These are phyloP conservation scores for Prochilodus magdalenae DNA, from an alignment of 2,113 vertebrate species.

Conservation along the genomic window DNA sequence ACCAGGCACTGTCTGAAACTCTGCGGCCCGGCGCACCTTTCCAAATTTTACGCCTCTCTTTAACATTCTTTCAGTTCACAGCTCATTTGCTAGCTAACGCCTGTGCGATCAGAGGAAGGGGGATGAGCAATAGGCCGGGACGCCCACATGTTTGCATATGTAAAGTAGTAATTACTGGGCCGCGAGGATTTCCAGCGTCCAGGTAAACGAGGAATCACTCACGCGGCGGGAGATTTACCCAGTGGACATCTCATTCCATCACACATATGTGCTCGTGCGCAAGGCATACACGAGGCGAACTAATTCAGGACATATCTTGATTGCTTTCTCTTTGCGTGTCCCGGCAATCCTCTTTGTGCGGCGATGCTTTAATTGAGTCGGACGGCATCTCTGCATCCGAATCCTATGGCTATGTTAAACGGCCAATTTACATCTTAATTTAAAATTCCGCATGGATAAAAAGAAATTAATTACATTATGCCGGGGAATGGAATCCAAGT, in stretches of 20 bases:
- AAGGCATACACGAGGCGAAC: conserved; percentile 53
- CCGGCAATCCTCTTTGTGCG: conserved; percentile 66
- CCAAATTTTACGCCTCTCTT: conserved; percentile 40
- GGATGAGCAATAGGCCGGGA: conserved; percentile 32
- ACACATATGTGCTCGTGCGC: conserved; percentile 27
- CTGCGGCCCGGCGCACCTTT: conserved; percentile 5
- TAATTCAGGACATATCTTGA: conserved; percentile 72
- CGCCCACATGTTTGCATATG: conserved; percentile 49
- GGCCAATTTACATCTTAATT: conserved; percentile 83
- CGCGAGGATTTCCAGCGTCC: conserved; percentile 28
- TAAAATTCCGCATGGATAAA: conserved; percentile 83
- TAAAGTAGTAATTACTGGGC: conserved; percentile 42
- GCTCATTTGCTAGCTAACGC: conserved; percentile 49
- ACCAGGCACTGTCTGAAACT: background rate
- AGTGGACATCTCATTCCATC: conserved; percentile 47
- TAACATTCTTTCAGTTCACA: conserved; percentile 40
- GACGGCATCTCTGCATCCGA: conserved; percentile 78
- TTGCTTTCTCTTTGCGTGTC: conserved; percentile 75
- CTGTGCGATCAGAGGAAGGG: conserved; percentile 27
- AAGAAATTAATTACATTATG: conserved; percentile 82
- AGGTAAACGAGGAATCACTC: conserved; percentile 51
- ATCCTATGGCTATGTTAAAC: conserved; percentile 83
- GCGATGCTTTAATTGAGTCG: conserved; percentile 82
- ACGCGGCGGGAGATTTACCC: conserved; percentile 46
- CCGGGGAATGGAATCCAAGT: conserved; percentile 72